Conservation (phyloP, 2,888 invertebrate genomes). For the Plagodis dolabraria region DNA sequence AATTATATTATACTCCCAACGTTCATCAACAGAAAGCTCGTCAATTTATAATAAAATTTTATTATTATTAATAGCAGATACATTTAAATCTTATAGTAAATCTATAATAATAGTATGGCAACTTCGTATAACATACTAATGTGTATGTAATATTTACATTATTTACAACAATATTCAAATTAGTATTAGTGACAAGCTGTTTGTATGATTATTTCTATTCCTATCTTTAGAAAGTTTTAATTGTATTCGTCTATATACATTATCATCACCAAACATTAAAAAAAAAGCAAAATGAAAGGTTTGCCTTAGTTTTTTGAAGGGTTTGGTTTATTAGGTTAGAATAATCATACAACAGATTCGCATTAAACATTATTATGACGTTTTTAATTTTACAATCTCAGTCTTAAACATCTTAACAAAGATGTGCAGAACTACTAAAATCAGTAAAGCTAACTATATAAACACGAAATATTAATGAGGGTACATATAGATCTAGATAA, state of each 20-base stretch:
- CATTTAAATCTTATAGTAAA: slow-evolving; percentile 24
- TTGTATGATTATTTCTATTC: slow-evolving; percentile 22
- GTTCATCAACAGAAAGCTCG: slow-evolving; percentile 59
- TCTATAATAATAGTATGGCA: slow-evolving; percentile 61
- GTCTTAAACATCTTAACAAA: slow-evolving; percentile 64
- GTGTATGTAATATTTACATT: slow-evolving; percentile 49
- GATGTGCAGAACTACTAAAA: slow-evolving; percentile 50
- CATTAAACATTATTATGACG: slow-evolving; percentile 39
- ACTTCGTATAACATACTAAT: slow-evolving; percentile 60
- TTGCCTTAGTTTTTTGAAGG: too few species aligned
- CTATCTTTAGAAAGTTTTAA: background rate
- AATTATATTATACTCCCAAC: slow-evolving; percentile 25
- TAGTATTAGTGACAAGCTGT: slow-evolving; percentile 29
- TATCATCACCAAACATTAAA: background rate
- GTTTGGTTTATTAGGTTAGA: background rate
- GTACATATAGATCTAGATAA: too few species aligned
- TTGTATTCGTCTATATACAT: background rate
- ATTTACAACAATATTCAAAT: slow-evolving; percentile 43
- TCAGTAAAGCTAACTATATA: slow-evolving; percentile 8
- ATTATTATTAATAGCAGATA: slow-evolving; percentile 37
- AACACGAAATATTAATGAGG: background rate
- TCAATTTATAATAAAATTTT: slow-evolving; percentile 49
- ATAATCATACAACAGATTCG: slow-evolving; percentile 37
- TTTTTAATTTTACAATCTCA: slow-evolving; percentile 56
- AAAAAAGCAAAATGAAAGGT: too few species aligned